Percentiles rank a stretch among this genome's conserved stretches.
Conservation (phyloP, 1,140 invertebrate genomes). For the Drosophila funebris region DNA sequence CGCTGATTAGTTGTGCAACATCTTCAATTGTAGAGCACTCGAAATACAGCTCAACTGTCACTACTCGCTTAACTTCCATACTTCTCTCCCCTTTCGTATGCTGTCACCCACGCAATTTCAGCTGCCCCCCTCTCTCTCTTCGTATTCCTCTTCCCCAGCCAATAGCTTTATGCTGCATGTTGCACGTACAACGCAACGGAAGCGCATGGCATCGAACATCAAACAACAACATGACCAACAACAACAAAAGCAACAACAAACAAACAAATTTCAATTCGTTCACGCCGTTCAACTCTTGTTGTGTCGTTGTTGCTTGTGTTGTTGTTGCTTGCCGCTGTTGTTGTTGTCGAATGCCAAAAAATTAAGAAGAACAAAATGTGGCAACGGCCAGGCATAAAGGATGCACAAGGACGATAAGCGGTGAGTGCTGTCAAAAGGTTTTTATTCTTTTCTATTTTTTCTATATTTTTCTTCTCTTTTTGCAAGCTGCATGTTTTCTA, state of each 20-base stretch:
- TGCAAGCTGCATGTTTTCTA: conserved; percentile 69
- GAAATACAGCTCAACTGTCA: not conserved
- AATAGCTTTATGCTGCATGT: conserved; percentile 24
- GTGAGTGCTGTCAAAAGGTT: conserved; percentile 61
- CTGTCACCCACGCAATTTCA: not conserved
- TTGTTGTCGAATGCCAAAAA: conserved; percentile 28
- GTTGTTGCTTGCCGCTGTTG: conserved; percentile 18
- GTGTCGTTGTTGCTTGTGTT: conserved; percentile 15
- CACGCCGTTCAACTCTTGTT: conserved; percentile 39
- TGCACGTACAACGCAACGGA: conserved; percentile 50
- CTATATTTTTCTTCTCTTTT: not conserved
- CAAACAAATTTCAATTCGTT: conserved; percentile 76
- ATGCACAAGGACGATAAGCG: conserved; percentile 55
- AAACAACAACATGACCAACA: conserved; percentile 65
- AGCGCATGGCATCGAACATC: conserved; percentile 70
- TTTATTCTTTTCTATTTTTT: conserved; percentile 21
- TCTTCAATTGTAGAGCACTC: not conserved
- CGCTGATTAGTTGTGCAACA: too few species aligned
- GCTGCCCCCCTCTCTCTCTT: not conserved
- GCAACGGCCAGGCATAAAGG: conserved; percentile 4
- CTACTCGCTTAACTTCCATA: not conserved
- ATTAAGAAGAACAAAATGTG: conserved; percentile 33
- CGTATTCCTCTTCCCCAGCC: too few species aligned
- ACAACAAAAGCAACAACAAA: conserved; percentile 35
- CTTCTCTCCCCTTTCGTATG: not conserved